phyloP scores from a whole-genome alignment of 1,140 invertebrate species.

The Drosophila simulans region DNA sequence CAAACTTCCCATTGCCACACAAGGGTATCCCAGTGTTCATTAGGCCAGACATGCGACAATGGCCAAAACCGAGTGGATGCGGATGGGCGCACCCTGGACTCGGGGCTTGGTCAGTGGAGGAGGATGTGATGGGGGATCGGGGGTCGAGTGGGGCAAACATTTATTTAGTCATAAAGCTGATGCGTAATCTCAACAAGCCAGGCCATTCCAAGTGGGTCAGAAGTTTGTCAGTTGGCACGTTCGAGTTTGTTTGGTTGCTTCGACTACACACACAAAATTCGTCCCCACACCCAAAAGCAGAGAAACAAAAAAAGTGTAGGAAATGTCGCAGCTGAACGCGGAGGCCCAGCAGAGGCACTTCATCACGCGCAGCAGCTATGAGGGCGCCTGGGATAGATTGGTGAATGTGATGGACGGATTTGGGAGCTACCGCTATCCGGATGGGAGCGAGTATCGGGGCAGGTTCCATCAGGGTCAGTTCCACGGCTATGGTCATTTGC shows the following conservation, averaged over 20 bases:
- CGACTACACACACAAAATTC: not conserved
- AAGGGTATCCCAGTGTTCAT: constrained; percentile 38
- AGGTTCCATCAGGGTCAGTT: constrained; percentile 57
- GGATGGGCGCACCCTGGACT: constrained; percentile 28
- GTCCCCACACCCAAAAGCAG: too few species aligned
- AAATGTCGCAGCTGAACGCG: not conserved
- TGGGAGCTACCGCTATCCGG: constrained; percentile 69
- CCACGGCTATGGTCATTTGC: constrained; percentile 66
- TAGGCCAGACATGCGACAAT: constrained; percentile 53
- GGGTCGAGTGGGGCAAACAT: constrained; percentile 26
- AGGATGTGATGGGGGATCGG: not conserved
- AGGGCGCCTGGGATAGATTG: constrained; percentile 54
- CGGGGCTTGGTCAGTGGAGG: not conserved
- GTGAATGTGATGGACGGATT: constrained; percentile 74
- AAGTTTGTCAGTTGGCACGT: constrained; percentile 17
- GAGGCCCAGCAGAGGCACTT: constrained; percentile 27
- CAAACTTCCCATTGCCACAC: constrained; percentile 8
- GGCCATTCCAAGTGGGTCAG: constrained; percentile 42
- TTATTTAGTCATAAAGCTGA: constrained; percentile 74
- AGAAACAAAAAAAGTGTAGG: not conserved
- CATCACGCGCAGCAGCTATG: constrained; percentile 63
- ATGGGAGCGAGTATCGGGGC: constrained; percentile 74
- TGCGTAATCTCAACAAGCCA: constrained; percentile 70
- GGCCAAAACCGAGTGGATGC: constrained; percentile 24
- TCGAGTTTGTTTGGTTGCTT: constrained; percentile 20